These are phyloP conservation scores for Reticulitermes lucifugus DNA, from an alignment of 2,888 invertebrate species.

Conservation along the genomic window DNA sequence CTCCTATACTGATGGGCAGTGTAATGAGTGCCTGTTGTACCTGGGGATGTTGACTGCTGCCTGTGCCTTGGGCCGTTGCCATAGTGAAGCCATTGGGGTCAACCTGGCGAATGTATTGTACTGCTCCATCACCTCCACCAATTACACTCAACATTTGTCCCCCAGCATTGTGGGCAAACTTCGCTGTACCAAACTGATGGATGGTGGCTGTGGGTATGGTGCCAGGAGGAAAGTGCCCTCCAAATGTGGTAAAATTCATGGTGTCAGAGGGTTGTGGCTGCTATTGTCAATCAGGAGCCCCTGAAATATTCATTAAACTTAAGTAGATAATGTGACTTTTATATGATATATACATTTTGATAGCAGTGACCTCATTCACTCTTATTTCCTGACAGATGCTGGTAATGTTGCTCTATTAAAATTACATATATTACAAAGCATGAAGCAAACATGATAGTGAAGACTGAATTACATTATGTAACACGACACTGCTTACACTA, in stretches of 20 bases:
- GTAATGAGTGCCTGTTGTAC: conserved; percentile 69
- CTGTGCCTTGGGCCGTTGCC: conserved; percentile 47
- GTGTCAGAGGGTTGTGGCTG: conserved; percentile 53
- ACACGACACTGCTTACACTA: neutral
- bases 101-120: conserved; percentile 78
- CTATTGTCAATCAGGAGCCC: conserved; percentile 14
- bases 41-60: conserved; percentile 50
- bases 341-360: neutral
- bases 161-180: conserved; percentile 75
- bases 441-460: neutral
- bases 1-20: conserved; percentile 81
- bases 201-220: conserved; percentile 72
- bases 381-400: neutral
- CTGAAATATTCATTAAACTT: conserved; percentile 1
- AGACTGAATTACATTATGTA: neutral
- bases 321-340: neutral
- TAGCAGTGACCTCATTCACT: conserved; percentile 23
- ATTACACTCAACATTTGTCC: conserved; percentile 76
- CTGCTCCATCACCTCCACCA: conserved; percentile 77
- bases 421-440: neutral
- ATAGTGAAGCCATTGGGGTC: conserved; percentile 66
- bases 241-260: conserved; percentile 84
- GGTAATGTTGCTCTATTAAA: neutral
- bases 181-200: conserved; percentile 72
- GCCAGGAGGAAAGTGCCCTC: conserved; percentile 68